Evolutionary conservation across 2,888 invertebrate genomes (phyloP).

Genomic region (Campoletis raptor): DNA sequence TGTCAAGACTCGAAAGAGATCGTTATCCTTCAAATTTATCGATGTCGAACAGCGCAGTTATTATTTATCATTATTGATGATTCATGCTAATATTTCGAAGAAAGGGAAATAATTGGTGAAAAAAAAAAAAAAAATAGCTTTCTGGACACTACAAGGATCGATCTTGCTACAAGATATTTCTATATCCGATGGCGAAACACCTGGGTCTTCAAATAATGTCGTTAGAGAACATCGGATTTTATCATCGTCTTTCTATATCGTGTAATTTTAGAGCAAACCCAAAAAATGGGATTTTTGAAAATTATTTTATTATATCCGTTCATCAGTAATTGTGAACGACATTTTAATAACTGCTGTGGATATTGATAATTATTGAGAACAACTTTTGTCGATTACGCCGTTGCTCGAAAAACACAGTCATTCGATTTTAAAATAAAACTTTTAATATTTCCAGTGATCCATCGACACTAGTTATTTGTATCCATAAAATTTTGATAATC

Average conservation of each 20-base stretch:
- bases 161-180: constrained; percentile 19
- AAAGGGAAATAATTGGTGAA: constrained; percentile 23
- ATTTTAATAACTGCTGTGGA: neutral
- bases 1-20: constrained; percentile 48
- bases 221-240: constrained; percentile 1
- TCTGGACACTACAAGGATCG: neutral
- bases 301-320: neutral
- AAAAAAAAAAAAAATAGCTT: constrained; percentile 13
- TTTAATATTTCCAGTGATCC: neutral
- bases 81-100: constrained; percentile 31
- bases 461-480: neutral
- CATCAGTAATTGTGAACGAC: neutral
- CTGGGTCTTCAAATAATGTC: constrained; percentile 3
- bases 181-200: neutral
- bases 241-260: neutral
- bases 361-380: neutral
- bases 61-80: constrained; percentile 46
- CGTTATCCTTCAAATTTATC: constrained; percentile 54
- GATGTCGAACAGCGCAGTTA: constrained; percentile 43
- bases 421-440: neutral
- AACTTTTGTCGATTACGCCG: neutral
- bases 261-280: neutral
- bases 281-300: neutral
- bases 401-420: neutral
- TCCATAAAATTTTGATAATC: too few relatives aligned